A percentile compares a stretch with the other conserved stretches of the same genome.
phyloP scores from a whole-genome alignment of 2,113 vertebrate genomes.

The Lepidothrix coronata region DNA sequence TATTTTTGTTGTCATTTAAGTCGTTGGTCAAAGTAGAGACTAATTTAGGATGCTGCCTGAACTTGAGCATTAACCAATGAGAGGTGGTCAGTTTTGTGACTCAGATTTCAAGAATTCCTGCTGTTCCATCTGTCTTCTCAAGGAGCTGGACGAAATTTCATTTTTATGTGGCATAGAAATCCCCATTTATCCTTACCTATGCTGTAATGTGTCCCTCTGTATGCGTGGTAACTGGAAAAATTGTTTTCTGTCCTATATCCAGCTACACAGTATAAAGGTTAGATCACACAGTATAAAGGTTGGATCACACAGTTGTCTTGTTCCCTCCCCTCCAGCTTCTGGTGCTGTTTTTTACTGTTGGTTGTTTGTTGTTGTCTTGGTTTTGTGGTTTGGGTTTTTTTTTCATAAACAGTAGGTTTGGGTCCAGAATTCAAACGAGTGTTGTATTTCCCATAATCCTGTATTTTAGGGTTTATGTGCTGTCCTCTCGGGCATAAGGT shows the following conservation, averaged over 20 bases:
- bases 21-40: neutral
- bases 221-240: neutral
- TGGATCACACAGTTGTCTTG: neutral
- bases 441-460: neutral
- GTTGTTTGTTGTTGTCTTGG: neutral
- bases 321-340: neutral
- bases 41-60: neutral
- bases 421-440: neutral
- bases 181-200: neutral
- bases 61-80: neutral
- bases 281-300: neutral
- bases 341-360: neutral
- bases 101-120: conserved; percentile 42
- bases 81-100: neutral
- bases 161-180: neutral
- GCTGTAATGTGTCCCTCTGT: neutral
- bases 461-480: neutral
- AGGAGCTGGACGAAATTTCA: neutral
- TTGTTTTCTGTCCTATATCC: neutral
- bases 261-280: neutral
- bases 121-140: neutral
- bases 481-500: neutral
- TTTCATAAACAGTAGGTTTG: neutral
- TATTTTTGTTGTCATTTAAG: neutral
- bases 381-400: neutral